Percentiles rank a stretch among this genome's conserved stretches.
phyloP scores from a whole-genome alignment of 2,888 invertebrate species.

The Drosophila neonasuta region DNA sequence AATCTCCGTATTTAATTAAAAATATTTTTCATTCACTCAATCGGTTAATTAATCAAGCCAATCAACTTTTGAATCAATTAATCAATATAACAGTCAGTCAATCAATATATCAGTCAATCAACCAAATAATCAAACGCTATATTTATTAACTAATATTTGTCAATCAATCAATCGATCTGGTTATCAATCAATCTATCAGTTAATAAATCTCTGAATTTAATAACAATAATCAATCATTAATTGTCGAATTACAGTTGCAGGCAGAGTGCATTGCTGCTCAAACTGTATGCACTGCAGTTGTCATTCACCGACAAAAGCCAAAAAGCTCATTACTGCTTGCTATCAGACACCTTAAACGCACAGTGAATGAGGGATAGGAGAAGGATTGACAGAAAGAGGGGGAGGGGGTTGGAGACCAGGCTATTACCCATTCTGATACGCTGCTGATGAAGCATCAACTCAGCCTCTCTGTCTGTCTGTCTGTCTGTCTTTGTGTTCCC shows the following conservation, averaged over 20 bases:
- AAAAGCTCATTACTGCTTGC: constrained; percentile 28
- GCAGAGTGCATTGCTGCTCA: neutral
- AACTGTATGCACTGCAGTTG: constrained; percentile 5
- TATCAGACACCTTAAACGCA: constrained; percentile 1
- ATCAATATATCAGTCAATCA: neutral
- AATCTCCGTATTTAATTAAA: too few species aligned
- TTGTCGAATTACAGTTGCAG: neutral
- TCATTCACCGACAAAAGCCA: neutral
- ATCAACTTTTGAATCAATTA: neutral
- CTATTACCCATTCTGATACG: constrained; percentile 20
- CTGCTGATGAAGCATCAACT: neutral
- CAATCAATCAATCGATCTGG: too few species aligned
- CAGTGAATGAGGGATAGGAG: neutral
- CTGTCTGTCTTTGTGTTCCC: neutral
- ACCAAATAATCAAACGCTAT: neutral
- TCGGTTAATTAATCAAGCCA: neutral
- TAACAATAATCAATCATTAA: neutral
- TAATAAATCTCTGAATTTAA: neutral
- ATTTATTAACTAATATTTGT: too few species aligned
- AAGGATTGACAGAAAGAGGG: neutral
- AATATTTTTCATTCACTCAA: too few species aligned
- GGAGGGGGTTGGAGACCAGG: neutral
- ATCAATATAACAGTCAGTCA: neutral
- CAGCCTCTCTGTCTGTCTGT: too few species aligned
- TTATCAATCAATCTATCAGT: neutral